Evolutionary conservation across 2,797 vertebrate species (phyloP).

Genomic region (Mormyrops boulengeri): DNA sequence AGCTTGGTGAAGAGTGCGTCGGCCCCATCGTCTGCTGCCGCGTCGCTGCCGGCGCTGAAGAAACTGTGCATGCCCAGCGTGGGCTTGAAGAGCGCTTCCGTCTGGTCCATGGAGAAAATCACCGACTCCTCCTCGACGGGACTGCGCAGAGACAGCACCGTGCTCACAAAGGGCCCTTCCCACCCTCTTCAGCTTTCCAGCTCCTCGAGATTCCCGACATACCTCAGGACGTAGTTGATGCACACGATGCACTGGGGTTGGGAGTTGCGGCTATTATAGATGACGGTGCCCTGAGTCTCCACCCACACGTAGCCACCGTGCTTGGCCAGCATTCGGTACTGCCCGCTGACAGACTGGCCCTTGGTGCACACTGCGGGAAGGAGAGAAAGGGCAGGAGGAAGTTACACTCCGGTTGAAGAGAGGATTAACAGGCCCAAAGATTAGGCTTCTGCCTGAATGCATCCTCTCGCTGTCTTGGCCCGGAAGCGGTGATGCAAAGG

Average conservation of each 20-base stretch:
- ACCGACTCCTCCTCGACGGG: constrained; percentile 85
- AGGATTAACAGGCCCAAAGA: background rate
- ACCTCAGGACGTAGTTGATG: constrained; percentile 95
- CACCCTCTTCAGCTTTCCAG: background rate
- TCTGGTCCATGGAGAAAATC: constrained; percentile 93
- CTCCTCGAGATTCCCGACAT: background rate
- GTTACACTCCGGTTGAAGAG: background rate
- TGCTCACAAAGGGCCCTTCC: background rate
- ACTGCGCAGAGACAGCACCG: constrained; percentile 49
- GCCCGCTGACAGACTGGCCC: constrained; percentile 85
- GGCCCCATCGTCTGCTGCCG: constrained; percentile 54
- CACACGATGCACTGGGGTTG: constrained; percentile 97
- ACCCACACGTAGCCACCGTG: constrained; percentile 92
- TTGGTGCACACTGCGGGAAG: constrained; percentile 81
- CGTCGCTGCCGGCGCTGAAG: constrained; percentile 49
- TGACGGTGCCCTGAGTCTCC: constrained; percentile 90
- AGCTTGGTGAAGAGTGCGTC: constrained; percentile 78
- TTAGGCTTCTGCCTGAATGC: background rate
- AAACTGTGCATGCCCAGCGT: constrained; percentile 63
- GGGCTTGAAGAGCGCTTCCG: constrained; percentile 82
- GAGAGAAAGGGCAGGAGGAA: background rate
- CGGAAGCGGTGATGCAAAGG: constrained; percentile 37
- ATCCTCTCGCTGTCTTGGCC: constrained; percentile 21
- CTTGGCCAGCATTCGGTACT: constrained; percentile 94
- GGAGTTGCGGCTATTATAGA: constrained; percentile 91